Evolutionary conservation across 1,140 invertebrate species (phyloP).

Genomic region (Drosophila nasuta): DNA sequence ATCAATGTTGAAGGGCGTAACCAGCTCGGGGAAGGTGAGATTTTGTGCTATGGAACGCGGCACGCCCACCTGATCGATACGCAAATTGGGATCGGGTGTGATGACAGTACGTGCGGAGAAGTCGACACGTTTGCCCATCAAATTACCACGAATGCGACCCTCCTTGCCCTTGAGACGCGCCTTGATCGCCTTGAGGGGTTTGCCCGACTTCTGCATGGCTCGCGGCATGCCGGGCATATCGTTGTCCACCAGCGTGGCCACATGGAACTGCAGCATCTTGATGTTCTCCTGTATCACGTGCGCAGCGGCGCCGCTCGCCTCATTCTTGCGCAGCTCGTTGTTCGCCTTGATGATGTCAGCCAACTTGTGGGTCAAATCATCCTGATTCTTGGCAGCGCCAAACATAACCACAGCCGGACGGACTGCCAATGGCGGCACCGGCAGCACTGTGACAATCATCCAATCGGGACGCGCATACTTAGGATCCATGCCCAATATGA

Average conservation of each 20-base stretch:
- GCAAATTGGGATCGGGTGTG: constrained; percentile 99
- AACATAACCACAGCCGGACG: constrained; percentile 99
- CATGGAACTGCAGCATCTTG: constrained; percentile 99
- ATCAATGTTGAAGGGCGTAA: constrained; percentile 99
- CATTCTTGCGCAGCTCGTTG: constrained; percentile 97
- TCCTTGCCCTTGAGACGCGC: constrained; percentile 96
- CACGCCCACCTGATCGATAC: constrained; percentile 99
- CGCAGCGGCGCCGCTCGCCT: constrained; percentile 97
- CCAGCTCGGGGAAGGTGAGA: constrained; percentile 99
- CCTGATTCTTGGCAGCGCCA: constrained; percentile 98
- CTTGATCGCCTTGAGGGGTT: constrained; percentile 99
- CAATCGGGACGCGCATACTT: constrained; percentile 99
- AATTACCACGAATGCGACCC: constrained; percentile 98
- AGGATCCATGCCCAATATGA: constrained; percentile 97
- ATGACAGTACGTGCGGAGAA: constrained; percentile 99
- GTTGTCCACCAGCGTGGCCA: constrained; percentile 99
- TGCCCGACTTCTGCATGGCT: constrained; percentile 99
- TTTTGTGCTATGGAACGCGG: constrained; percentile 99
- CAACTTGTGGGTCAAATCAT: constrained; percentile 99
- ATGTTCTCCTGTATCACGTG: constrained; percentile 99
- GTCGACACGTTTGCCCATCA: constrained; percentile 99
- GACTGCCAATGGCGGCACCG: constrained; percentile 97
- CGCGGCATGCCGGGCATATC: constrained; percentile 99
- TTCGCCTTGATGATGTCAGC: constrained; percentile 99
- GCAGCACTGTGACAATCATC: constrained; percentile 99